Conservation (phyloP, 2,797 vertebrate species). For the Siniperca obscura region DNA sequence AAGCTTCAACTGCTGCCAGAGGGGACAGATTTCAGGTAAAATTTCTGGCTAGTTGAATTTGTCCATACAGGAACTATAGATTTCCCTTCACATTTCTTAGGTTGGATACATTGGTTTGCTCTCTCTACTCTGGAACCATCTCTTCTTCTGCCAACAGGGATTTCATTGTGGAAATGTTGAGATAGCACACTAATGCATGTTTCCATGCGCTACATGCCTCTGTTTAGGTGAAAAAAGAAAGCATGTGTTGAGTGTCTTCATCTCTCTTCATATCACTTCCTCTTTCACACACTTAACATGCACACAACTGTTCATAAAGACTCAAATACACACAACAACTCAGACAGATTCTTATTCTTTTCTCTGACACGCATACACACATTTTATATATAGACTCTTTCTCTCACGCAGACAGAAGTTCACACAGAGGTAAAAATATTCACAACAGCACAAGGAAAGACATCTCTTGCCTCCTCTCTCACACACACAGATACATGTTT, state of each 20-base stretch:
- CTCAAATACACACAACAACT: not conserved
- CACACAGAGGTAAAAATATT: slow-evolving; percentile 20
- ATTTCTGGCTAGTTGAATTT: slow-evolving; percentile 24
- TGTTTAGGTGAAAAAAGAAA: not conserved
- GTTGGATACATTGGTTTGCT: slow-evolving; percentile 41
- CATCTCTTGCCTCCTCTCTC: not conserved
- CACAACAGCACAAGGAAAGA: slow-evolving; percentile 7
- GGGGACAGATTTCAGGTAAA: slow-evolving; percentile 16
- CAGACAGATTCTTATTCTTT: not conserved
- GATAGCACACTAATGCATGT: slow-evolving; percentile 35
- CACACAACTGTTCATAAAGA: slow-evolving; percentile 1
- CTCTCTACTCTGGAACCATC: slow-evolving; percentile 17
- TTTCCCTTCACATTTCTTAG: slow-evolving; percentile 35
- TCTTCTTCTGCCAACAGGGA: slow-evolving; percentile 19
- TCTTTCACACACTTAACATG: not conserved
- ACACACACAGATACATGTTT: slow-evolving; percentile 21
- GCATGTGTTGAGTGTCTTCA: not conserved
- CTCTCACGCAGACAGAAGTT: slow-evolving; percentile 5
- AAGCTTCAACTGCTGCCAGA: slow-evolving; percentile 8
- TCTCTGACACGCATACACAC: slow-evolving; percentile 7
- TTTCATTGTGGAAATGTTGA: slow-evolving; percentile 29
- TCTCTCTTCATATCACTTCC: not conserved
- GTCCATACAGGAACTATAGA: slow-evolving; percentile 36
- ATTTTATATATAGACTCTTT: slow-evolving; percentile 27
- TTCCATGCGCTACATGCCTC: not conserved